These are phyloP conservation scores for Cotesia congregata DNA, from an alignment of 2,888 invertebrate species.

Conservation along the genomic window DNA sequence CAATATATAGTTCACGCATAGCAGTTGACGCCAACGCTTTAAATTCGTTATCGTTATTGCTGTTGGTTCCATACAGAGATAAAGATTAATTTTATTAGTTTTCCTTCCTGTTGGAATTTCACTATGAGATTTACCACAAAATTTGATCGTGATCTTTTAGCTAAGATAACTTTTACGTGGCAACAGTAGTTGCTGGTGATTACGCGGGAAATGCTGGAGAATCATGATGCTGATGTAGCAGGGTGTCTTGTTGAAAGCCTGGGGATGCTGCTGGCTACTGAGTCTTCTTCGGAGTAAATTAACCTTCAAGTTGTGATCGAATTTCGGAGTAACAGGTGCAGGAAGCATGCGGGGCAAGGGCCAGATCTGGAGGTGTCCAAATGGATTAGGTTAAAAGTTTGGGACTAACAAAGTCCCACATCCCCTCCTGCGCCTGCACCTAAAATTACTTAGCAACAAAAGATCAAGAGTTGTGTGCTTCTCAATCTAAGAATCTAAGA, in stretches of 20 bases:
- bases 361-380: slow-evolving; percentile 65
- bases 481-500: slow-evolving; percentile 32
- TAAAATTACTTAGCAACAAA: slow-evolving; percentile 32
- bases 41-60: neutral
- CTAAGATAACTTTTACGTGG: too few relatives aligned
- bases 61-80: too few relatives aligned
- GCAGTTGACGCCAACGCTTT: neutral
- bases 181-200: too few relatives aligned
- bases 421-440: slow-evolving; percentile 55
- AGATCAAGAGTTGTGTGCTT: too few relatives aligned
- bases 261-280: neutral
- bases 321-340: slow-evolving; percentile 45
- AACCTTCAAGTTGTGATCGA: too few relatives aligned
- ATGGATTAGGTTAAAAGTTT: slow-evolving; percentile 56
- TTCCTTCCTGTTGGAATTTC: too few relatives aligned
- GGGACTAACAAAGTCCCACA: slow-evolving; percentile 45
- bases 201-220: slow-evolving; percentile 32
- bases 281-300: neutral
- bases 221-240: slow-evolving; percentile 29
- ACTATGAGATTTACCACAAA: too few relatives aligned
- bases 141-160: too few relatives aligned
- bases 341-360: slow-evolving; percentile 64
- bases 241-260: slow-evolving; percentile 8
- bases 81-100: too few relatives aligned
- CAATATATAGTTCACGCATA: neutral